Evolutionary conservation across 2,797 vertebrate species (phyloP), one percentile per base, ranked within the genome.

Genomic region (Cossypha dichroa): DNA sequence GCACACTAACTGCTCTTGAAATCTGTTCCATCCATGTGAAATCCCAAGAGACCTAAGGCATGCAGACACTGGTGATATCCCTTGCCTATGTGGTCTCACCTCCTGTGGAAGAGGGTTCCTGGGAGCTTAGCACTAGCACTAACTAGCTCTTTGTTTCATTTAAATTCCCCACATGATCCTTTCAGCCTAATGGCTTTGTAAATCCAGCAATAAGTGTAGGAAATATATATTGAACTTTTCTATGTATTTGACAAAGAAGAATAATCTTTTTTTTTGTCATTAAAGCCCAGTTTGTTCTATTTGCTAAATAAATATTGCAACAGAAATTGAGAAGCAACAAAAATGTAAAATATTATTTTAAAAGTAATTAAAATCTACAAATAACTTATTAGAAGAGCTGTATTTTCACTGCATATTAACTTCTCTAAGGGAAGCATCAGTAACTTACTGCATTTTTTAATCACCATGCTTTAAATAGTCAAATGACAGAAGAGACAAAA

Each of bases 401-500:
- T 6, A 80, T 83, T 96, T 97, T 93, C 15, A 43, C 62, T 94
- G 49, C 23, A 46, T 83, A 91, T 86, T 95, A 79, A 85, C 43
- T 62, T 82, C 21, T 66, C 38, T 56, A 55, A 56, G 60, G 69
- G 38, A 89, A 33, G 26, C n/a, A 60, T 74, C 29, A 41, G 66
- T 72, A 73, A 79, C 79, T 96, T 76, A 94, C 77, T 88, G 62
- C 74, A 72, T 36, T 49, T 85, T 96, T 85, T 52, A 92, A 94
- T 90, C 85, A 94, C 78, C 62, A 64, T 38, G 46, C 62, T 93
- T 85, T 91, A 78, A 73, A 82, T 15, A 72, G 69, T 92, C 58
- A 76, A 97, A 88, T 38, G 51, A 87, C 54, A 93, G 78, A 95
- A 94, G 86, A 95, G 69, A 85, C 51, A 96, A 96, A 88, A 66